phyloP scores from a whole-genome alignment of 1,140 invertebrate genomes.

The Brachionus sp. region DNA sequence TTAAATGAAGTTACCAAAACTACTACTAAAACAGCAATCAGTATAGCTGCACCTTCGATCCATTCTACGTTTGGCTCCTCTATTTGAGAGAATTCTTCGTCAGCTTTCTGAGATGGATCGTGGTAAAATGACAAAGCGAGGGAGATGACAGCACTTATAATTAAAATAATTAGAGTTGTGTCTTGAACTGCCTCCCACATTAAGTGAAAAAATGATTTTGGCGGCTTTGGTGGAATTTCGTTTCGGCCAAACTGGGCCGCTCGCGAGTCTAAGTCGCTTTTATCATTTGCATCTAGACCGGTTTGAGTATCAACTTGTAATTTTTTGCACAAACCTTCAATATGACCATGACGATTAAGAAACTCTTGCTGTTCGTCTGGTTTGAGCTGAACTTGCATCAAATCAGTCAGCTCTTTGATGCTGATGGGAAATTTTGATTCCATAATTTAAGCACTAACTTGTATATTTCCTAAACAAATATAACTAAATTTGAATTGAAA shows the following conservation, averaged over 20 bases:
- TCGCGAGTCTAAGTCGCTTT: slow-evolving; percentile 82
- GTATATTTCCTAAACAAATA: background rate
- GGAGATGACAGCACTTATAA: slow-evolving; percentile 58
- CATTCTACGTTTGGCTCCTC: slow-evolving; percentile 61
- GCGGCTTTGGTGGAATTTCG: slow-evolving; percentile 95
- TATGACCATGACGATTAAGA: background rate
- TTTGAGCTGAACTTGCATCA: slow-evolving; percentile 33
- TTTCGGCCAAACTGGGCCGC: slow-evolving; percentile 92
- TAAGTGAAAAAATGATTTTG: slow-evolving; percentile 94
- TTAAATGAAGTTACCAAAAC: slow-evolving; percentile 97
- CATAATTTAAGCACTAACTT: background rate
- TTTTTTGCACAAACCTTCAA: slow-evolving; percentile 22
- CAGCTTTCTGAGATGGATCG: background rate
- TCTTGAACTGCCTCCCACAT: slow-evolving; percentile 99
- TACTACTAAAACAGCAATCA: slow-evolving; percentile 94
- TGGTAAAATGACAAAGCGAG: slow-evolving; percentile 59
- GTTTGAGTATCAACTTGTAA: background rate
- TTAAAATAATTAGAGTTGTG: slow-evolving; percentile 89
- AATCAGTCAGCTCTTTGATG: slow-evolving; percentile 26
- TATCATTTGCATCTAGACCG: slow-evolving; percentile 77
- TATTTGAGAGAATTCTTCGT: background rate
- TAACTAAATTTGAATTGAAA: background rate
- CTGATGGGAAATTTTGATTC: slow-evolving; percentile 5
- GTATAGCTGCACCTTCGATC: slow-evolving; percentile 96
- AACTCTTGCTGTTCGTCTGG: slow-evolving; percentile 12